Conservation (phyloP, 2,113 vertebrate genomes). For the Rousettus leschenaultii region DNA sequence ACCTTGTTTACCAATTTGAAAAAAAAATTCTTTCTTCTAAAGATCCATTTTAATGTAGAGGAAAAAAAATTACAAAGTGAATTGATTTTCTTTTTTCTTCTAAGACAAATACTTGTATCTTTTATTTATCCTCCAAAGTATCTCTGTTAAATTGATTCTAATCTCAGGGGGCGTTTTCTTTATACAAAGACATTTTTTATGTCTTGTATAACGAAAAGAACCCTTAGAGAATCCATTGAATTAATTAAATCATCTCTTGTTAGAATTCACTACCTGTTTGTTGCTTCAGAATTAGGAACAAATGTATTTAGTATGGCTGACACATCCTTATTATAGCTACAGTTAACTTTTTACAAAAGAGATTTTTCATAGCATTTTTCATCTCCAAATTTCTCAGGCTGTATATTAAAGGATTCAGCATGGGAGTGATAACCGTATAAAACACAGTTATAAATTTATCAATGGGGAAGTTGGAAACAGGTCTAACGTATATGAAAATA, state of each 20-base stretch:
- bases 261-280: background rate
- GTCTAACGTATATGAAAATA: conserved; percentile 64
- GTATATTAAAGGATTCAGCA: conserved; percentile 59
- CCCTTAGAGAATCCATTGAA: background rate
- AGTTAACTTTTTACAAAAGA: background rate
- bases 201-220: too few species aligned
- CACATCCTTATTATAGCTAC: background rate
- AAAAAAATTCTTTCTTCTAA: background rate
- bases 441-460: conserved; percentile 33
- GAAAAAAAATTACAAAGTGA: background rate
- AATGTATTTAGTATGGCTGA: background rate
- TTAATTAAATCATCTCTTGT: background rate
- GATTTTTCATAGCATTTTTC: conserved; percentile 29
- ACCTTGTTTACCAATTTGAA: too few species aligned
- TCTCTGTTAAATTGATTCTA: background rate
- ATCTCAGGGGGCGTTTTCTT: background rate
- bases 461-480: conserved; percentile 3
- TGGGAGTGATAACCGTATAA: conserved; percentile 8
- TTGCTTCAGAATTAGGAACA: background rate
- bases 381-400: background rate
- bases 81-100: background rate
- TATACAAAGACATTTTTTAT: too few species aligned
- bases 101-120: background rate
- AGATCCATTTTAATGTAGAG: background rate
- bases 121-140: background rate